phyloP scores from a whole-genome alignment of 2,888 invertebrate species.

The Yponomeuta evonymella region DNA sequence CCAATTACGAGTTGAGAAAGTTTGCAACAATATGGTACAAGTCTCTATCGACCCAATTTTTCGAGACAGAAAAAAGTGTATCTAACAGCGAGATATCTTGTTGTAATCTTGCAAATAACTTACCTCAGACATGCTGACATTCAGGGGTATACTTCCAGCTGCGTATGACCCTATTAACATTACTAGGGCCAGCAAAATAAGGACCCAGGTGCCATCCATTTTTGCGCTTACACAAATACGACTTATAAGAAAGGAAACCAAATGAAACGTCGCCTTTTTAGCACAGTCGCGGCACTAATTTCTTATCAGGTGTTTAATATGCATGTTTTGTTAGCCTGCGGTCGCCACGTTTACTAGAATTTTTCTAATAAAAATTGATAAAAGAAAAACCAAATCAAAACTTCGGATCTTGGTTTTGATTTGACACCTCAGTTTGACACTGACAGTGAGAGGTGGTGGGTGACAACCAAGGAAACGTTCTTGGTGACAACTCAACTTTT shows the following conservation, averaged over 20 bases:
- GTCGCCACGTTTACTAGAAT: neutral
- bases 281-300: neutral
- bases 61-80: neutral
- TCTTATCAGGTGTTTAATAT: neutral
- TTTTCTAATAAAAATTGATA: neutral
- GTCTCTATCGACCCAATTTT: constrained; percentile 6
- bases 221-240: constrained; percentile 27
- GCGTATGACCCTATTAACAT: constrained; percentile 98
- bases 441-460: neutral
- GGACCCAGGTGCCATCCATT: constrained; percentile 90
- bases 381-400: constrained; percentile 2
- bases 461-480: no score
- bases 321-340: neutral
- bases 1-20: neutral
- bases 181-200: constrained; percentile 89
- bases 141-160: constrained; percentile 95
- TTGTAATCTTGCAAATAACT: constrained; percentile 22
- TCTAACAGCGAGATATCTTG: no score
- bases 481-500: neutral
- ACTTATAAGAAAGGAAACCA: constrained; percentile 2
- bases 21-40: constrained; percentile 1
- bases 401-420: neutral
- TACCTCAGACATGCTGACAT: constrained; percentile 96
- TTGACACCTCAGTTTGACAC: neutral
- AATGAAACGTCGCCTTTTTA: neutral